Conservation (phyloP, 2,797 vertebrate species). For the Sphaeramia orbicularis region DNA sequence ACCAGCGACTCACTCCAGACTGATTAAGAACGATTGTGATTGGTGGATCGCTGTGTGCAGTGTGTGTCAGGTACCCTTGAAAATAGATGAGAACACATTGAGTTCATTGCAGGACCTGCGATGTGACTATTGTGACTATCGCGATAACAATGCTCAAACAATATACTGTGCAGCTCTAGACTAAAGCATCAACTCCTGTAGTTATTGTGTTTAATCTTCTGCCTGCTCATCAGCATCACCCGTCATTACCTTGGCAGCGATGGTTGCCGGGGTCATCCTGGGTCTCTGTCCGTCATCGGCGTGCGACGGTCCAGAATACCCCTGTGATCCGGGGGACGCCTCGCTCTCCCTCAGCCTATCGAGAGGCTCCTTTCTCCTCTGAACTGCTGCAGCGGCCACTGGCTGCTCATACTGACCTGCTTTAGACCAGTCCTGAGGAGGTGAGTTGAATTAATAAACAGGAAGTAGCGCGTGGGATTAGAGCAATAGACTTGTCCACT, state of each 20-base stretch:
- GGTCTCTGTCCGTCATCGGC: conserved; percentile 86
- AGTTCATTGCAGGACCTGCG: too few relatives aligned
- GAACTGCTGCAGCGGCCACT: conserved; percentile 79
- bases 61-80: too few relatives aligned
- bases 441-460: conserved; percentile 65
- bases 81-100: too few relatives aligned
- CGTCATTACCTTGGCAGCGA: conserved; percentile 91
- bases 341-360: conserved; percentile 92
- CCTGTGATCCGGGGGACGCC: conserved; percentile 77
- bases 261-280: conserved; percentile 89
- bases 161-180: too few relatives aligned
- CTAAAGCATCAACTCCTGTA: neutral
- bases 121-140: too few relatives aligned
- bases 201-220: neutral
- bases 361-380: conserved; percentile 92
- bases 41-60: too few relatives aligned
- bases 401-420: conserved; percentile 92
- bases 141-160: too few relatives aligned
- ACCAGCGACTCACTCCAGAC: too few relatives aligned
- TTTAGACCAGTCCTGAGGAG: conserved; percentile 95
- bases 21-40: too few relatives aligned
- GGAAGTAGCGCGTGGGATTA: conserved; percentile 34
- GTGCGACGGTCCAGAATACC: conserved; percentile 77
- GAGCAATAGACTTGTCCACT: conserved; percentile 69
- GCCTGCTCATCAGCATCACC: neutral